Base-by-base conservation (phyloP, 2,888 invertebrate genomes). In the Choreutis nemorana region DNA sequence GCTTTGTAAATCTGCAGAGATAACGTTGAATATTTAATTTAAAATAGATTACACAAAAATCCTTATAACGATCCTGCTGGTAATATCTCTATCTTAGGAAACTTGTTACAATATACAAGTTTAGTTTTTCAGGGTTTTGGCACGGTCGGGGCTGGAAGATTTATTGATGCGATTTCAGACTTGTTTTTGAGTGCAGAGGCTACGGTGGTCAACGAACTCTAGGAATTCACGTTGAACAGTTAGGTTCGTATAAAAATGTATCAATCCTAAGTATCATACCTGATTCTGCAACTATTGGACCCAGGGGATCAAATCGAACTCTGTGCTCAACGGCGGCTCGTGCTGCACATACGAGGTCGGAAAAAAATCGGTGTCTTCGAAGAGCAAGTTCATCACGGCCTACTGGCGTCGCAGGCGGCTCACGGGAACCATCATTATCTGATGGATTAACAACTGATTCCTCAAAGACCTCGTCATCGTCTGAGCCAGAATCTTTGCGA, bases 301-400 rank as follows among this genome's bases (percentile, higher is more conserved):
- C 87, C 26, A 88, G 78, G 11, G 88, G 88, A 62, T 88, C 87
- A 68, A 89, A 89, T 37, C 87, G 83, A 43, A 90, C 89, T 46
- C 86, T 85, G 65, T 90, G 89, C 57, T 87, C 87, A 29, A 84
- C 83, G 29, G 87, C 86, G 42, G 86, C 86, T 50, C 86, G 84
- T 24, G 89, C 86, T 43, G 88, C 88, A 45, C 84, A 82, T 40
- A 90, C 81, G 34, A 90, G 81, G 54, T 90, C 90, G 30, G 89
- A 87, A 66, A 90, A 90, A 64, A 90, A 87, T 46, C 90, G 81
- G 61, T 90, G 90, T 32, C 90, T 81, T 37, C 88, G 81, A 44
- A 90, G 63, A 38, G 90, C 90, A 44, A 90, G 67, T 55, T 90
- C 90, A 62, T 90, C 90, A 33, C 87, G 83, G 30, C 89, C 90